Evolutionary conservation across 1,140 invertebrate genomes (phyloP), one percentile per base, ranked within the genome.

Genomic region (Atta cephalotes): DNA sequence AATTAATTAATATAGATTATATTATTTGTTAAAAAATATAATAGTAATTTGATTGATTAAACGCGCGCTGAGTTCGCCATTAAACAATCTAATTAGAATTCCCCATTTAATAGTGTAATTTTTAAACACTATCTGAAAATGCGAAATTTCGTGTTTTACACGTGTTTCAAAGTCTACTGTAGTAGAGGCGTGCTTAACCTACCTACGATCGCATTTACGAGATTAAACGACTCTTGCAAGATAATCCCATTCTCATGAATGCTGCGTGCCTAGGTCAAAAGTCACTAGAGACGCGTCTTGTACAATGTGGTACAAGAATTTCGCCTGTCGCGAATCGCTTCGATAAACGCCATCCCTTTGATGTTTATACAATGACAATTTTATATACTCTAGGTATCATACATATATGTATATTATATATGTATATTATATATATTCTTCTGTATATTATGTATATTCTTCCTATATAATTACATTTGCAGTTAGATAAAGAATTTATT

Each of bases 201-300:
- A 39, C 39, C 49, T 68, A 72, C 53, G 25, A 76, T 88, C 16
- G 62, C 77, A 88, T 58, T 84, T 70, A 21, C 35, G 35, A 85
- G 79, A 89, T 90, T 89, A 89, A 87, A 89, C 79, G 62, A 84
- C 58, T 53, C 39, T 56, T 76, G 51, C 28, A 68, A 74, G 53
- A 90, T 89, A 85, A 90, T 90, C 79, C 85, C 87, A 74, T 66
- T 74, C 49, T n/a, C 66, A 12, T 49, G 45, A 82, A 78, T 85
- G 31, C 62, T 7, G 18, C 56, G 31, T 85, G 53, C 39, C 56
- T 60, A 51, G 72, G 62, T 51, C 58, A 68, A 87, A 31, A 62
- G 62, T 53, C 51, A 28, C 53, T 14, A 31, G 5, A 78, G 63
- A 60, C 49, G 28, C 53, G 60, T 56, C 51, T 74, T 28, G 39